These are phyloP conservation scores for Catostylus mosaicus DNA, from an alignment of 30 jellyfish, hydroid and myxozoan species.

Conservation along the genomic window DNA sequence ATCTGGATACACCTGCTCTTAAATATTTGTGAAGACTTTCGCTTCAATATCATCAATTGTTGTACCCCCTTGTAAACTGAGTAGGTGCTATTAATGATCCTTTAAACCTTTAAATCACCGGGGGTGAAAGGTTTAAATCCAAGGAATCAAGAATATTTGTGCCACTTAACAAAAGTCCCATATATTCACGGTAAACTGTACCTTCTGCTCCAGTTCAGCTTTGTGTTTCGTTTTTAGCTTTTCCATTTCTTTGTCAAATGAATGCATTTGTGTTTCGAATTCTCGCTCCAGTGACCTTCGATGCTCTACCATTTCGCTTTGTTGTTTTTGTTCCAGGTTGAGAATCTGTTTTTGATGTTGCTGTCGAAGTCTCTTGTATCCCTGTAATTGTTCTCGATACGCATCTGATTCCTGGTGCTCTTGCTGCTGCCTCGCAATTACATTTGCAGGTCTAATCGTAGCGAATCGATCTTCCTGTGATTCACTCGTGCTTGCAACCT, in stretches of 20 bases:
- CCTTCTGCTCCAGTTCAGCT: conserved; percentile 91
- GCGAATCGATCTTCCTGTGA: conserved; percentile 88
- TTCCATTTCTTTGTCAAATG: conserved; percentile 97
- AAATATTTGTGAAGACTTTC: too few species aligned
- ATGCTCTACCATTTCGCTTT: conserved; percentile 93
- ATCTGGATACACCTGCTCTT: too few species aligned
- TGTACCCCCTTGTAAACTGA: too few species aligned
- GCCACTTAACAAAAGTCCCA: too few species aligned
- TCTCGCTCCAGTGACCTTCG: conserved; percentile 89
- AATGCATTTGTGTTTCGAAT: conserved; percentile 98
- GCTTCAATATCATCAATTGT: too few species aligned
- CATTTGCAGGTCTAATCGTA: conserved; percentile 97
- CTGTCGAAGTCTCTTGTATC: conserved; percentile 95
- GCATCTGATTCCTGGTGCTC: conserved; percentile 98
- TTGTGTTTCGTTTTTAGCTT: conserved; percentile 83
- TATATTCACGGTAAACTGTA: too few species aligned
- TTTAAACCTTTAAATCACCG: too few species aligned
- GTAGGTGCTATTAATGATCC: too few species aligned
- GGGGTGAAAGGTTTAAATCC: too few species aligned
- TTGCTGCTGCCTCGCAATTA: conserved; percentile 97
- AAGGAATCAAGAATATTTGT: too few species aligned
- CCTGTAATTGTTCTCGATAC: conserved; percentile 98
- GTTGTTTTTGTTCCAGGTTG: conserved; percentile 90
- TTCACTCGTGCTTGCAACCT: conserved; percentile 62
- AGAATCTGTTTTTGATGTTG: conserved; percentile 93